Percentiles rank a stretch among this genome's conserved stretches.
Evolutionary conservation across 2,888 invertebrate genomes (phyloP).

Genomic region (Asteroscopus sphinx): DNA sequence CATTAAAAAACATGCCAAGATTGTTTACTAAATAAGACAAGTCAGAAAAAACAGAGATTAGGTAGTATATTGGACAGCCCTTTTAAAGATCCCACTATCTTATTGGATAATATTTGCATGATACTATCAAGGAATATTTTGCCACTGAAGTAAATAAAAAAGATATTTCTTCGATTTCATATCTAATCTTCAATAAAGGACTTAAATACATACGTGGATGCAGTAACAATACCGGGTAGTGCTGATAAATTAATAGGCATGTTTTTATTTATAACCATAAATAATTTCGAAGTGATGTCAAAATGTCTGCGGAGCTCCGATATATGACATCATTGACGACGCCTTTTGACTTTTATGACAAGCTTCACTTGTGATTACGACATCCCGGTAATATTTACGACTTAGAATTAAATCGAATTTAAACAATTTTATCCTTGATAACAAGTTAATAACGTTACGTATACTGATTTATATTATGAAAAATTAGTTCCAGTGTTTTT

Average conservation of each 20-base stretch:
- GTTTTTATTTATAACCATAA: constrained; percentile 18
- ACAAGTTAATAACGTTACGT: too few relatives aligned
- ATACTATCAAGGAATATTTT: too few relatives aligned
- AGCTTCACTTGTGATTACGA: constrained; percentile 40
- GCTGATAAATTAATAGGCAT: background rate
- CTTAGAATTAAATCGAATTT: constrained; percentile 24
- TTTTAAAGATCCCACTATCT: background rate
- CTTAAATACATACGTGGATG: background rate
- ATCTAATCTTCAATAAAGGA: background rate
- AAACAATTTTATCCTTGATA: constrained; percentile 19
- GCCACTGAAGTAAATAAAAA: background rate
- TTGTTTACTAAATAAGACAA: too few relatives aligned
- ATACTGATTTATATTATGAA: too few relatives aligned
- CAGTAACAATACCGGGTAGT: constrained; percentile 2
- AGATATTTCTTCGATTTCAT: background rate
- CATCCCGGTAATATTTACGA: constrained; percentile 38
- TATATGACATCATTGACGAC: constrained; percentile 52
- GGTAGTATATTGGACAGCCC: too few relatives aligned
- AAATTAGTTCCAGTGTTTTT: too few relatives aligned
- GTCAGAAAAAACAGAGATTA: too few relatives aligned
- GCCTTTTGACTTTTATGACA: constrained; percentile 43
- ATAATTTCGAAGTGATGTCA: constrained; percentile 39
- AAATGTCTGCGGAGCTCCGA: constrained; percentile 17
- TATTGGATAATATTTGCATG: too few relatives aligned
- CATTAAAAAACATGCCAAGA: too few relatives aligned